Conservation (phyloP, 64 coral and sea anemone genomes). For the Montipora foliosa region DNA sequence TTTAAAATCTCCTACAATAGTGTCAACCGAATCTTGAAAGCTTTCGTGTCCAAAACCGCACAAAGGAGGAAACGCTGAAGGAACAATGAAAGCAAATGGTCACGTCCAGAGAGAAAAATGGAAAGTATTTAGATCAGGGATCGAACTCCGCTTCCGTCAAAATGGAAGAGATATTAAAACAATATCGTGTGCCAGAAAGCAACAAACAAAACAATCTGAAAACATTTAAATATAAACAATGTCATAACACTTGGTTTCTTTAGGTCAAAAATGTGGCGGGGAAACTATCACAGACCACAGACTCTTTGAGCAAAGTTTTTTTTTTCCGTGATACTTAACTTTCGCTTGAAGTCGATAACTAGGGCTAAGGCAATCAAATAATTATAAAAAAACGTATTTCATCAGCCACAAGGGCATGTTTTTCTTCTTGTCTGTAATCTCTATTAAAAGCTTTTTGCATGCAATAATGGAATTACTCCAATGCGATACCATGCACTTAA, state of each 20-base stretch:
- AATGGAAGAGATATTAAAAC: background rate
- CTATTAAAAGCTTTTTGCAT: constrained; percentile 44
- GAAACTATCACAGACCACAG: background rate
- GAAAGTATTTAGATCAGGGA: constrained; percentile 22
- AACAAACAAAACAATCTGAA: background rate
- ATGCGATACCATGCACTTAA: background rate
- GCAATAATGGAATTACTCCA: constrained; percentile 18
- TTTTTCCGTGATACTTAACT: background rate
- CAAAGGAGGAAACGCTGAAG: background rate
- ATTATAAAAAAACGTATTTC: background rate
- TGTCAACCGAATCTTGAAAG: background rate
- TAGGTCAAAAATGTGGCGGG: background rate
- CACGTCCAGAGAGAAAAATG: constrained; percentile 12
- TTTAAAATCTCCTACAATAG: background rate
- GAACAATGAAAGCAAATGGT: constrained; percentile 5
- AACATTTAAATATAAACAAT: background rate
- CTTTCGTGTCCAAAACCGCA: constrained; percentile 42
- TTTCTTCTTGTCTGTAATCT: background rate
- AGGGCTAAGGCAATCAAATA: background rate
- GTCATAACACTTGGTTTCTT: background rate
- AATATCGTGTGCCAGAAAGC: background rate
- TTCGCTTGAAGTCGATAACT: background rate
- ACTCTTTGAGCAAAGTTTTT: background rate
- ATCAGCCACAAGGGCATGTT: background rate
- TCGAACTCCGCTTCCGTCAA: background rate